phyloP scores from a whole-genome alignment of 2,888 invertebrate genomes.

The Melanchra persicariae region DNA sequence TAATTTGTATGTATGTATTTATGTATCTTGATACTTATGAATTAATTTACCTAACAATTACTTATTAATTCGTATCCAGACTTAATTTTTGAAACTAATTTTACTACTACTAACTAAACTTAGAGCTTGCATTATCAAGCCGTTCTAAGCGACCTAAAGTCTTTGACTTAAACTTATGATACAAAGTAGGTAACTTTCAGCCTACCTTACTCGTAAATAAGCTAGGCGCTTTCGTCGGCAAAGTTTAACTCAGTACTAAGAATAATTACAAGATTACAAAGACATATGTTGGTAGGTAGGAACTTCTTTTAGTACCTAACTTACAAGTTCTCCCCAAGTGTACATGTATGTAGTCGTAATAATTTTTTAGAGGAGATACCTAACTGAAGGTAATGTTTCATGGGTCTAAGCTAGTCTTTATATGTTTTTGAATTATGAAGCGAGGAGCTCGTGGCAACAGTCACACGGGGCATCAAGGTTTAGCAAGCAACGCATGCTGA shows the following conservation, averaged over 20 bases:
- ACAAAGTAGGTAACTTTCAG: slow-evolving; percentile 19
- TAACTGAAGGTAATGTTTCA: not conserved
- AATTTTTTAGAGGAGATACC: slow-evolving; percentile 19
- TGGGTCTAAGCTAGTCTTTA: not conserved
- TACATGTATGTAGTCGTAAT: slow-evolving; percentile 3
- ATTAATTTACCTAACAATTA: not conserved
- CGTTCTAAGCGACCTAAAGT: not conserved
- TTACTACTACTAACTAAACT: not conserved
- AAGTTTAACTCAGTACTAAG: slow-evolving; percentile 28
- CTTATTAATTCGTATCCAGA: no score
- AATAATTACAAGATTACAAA: slow-evolving; percentile 9
- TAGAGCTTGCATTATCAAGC: not conserved
- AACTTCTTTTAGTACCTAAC: slow-evolving; percentile 16
- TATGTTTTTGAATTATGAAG: not conserved
- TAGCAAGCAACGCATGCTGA: not conserved
- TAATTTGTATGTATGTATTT: no score
- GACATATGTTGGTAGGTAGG: no score
- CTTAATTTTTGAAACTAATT: no score
- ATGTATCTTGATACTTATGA: not conserved
- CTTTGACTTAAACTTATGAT: slow-evolving; percentile 23
- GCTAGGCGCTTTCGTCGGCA: not conserved
- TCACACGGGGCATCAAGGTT: not conserved
- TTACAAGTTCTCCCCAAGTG: not conserved
- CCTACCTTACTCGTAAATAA: slow-evolving; percentile 24
- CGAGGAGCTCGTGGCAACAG: not conserved